Evolutionary conservation across 2,113 vertebrate genomes (phyloP).

Genomic region (Pseudorhombus dupliciocellatus): DNA sequence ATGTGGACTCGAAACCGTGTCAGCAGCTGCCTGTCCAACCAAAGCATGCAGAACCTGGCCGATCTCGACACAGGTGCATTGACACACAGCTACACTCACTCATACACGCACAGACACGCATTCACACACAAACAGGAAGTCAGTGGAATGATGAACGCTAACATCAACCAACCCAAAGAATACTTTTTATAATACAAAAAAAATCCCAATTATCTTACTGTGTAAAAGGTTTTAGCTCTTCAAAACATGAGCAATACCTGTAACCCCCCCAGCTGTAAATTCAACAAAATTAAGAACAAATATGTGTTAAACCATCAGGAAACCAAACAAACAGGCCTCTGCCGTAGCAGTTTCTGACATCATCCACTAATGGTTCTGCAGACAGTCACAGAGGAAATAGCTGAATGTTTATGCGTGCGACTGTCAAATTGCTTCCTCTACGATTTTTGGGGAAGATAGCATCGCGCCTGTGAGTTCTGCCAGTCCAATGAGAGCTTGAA

Average conservation of each 20-base stretch:
- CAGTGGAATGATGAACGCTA: no score
- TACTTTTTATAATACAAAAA: no score
- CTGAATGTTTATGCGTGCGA: slow-evolving; percentile 61
- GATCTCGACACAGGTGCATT: slow-evolving; percentile 72
- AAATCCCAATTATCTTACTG: no score
- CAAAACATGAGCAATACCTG: no score
- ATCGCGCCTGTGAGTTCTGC: slow-evolving; percentile 59
- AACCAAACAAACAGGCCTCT: neutral
- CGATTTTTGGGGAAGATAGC: slow-evolving; percentile 67
- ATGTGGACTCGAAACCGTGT: slow-evolving; percentile 73
- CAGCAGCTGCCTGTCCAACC: slow-evolving; percentile 76
- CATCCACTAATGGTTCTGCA: slow-evolving; percentile 7
- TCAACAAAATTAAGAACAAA: neutral
- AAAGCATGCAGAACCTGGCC: slow-evolving; percentile 67
- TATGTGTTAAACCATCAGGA: neutral
- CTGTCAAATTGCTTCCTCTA: slow-evolving; percentile 78
- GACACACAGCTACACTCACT: neutral
- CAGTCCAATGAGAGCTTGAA: slow-evolving; percentile 4
- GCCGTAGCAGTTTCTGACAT: slow-evolving; percentile 8
- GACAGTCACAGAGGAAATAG: slow-evolving; percentile 73
- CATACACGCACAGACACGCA: neutral
- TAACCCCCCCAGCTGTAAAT: neutral
- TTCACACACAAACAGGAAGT: neutral
- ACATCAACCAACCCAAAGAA: no score
- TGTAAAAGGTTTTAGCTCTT: no score